A percentile compares a stretch with the other conserved stretches of the same genome.
Evolutionary conservation across 2,888 invertebrate genomes (phyloP).

Genomic region (Papilio protenor): DNA sequence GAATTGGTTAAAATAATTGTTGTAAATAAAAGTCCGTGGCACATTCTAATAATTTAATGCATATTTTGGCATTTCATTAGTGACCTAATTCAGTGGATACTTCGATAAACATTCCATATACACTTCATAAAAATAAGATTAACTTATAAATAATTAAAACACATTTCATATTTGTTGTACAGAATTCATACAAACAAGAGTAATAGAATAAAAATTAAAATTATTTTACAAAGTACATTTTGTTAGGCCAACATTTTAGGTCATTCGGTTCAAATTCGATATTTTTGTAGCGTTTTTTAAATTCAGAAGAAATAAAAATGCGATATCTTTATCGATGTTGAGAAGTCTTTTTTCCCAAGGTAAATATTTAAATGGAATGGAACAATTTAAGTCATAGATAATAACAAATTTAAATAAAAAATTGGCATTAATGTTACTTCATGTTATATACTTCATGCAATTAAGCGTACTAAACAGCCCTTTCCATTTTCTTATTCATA

Average conservation of each 20-base stretch:
- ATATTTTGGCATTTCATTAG: constrained; percentile 59
- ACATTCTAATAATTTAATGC: constrained; percentile 51
- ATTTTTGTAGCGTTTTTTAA: not conserved
- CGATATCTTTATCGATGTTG: not conserved
- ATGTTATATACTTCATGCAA: not conserved
- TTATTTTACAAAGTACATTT: not conserved
- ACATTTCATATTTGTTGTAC: not conserved
- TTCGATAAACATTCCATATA: constrained; percentile 46
- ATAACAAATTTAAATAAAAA: not conserved
- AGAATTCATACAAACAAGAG: constrained; percentile 12
- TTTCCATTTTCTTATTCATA: not conserved
- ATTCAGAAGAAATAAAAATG: not conserved
- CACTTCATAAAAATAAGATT: constrained; percentile 24
- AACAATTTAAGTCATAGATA: not conserved
- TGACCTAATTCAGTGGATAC: constrained; percentile 53
- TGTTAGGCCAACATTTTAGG: constrained; percentile 35
- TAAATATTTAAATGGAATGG: not conserved
- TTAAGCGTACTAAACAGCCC: not conserved
- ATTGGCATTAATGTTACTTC: not conserved
- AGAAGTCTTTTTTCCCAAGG: not conserved
- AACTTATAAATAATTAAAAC: constrained; percentile 15
- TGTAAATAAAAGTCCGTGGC: constrained; percentile 42
- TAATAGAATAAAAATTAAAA: constrained; percentile 9
- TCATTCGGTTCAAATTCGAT: not conserved
- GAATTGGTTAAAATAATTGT: constrained; percentile 43